These are phyloP conservation scores for Orthonyx spaldingii DNA, from an alignment of 2,113 vertebrate genomes.

Conservation along the genomic window DNA sequence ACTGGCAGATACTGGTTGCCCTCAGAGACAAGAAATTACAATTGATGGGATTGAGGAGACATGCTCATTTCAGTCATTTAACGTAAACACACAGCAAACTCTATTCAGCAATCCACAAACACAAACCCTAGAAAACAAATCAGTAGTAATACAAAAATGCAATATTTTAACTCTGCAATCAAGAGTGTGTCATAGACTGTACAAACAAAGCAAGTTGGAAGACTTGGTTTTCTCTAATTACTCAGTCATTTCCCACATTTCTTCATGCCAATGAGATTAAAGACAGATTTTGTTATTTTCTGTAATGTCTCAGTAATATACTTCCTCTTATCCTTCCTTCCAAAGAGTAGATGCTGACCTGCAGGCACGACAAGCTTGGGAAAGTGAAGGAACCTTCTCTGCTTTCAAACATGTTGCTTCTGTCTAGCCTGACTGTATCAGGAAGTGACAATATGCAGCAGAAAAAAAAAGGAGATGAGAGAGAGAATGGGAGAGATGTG, in stretches of 20 bases:
- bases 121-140: neutral
- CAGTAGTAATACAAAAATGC: neutral
- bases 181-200: neutral
- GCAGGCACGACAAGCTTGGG: no score
- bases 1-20: neutral
- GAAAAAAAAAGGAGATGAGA: no score
- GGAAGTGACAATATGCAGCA: no score
- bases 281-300: neutral
- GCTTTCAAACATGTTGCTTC: no score
- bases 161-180: neutral
- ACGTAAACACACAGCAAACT: neutral
- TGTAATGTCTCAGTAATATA: neutral
- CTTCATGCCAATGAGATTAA: neutral
- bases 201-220: neutral
- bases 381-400: no score
- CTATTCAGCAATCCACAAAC: neutral
- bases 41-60: neutral
- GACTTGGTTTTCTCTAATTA: neutral
- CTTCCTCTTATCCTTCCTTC: neutral
- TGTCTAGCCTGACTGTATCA: no score
- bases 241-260: neutral
- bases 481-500: no score
- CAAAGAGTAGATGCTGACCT: neutral
- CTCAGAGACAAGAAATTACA: neutral
- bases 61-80: neutral